These are phyloP conservation scores for Diachasmimorpha longicaudata DNA, from an alignment of 1,140 invertebrate species.

Conservation along the genomic window DNA sequence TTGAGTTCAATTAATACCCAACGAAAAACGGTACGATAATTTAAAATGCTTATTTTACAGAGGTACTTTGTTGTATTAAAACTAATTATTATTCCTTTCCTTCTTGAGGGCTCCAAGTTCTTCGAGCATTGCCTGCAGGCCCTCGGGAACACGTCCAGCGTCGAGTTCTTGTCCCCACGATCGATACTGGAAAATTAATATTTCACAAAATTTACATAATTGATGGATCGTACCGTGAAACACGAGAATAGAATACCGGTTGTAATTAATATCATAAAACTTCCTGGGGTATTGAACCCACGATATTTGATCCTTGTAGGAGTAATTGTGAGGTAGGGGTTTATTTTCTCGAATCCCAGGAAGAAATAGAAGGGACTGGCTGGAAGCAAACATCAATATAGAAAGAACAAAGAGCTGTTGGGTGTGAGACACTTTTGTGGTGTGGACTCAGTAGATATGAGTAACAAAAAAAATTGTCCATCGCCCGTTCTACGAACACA, in stretches of 20 bases:
- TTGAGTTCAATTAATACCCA: background rate
- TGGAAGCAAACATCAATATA: background rate
- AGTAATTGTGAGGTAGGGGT: background rate
- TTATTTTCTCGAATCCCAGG: background rate
- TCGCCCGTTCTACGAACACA: background rate
- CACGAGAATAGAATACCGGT: background rate
- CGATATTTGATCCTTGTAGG: background rate
- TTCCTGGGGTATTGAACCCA: background rate
- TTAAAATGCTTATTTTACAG: background rate
- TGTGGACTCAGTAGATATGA: background rate
- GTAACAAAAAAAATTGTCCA: background rate
- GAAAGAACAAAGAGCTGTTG: background rate
- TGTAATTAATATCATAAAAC: background rate
- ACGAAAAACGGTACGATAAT: background rate
- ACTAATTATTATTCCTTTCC: constrained; percentile 55
- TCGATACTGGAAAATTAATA: constrained; percentile 72
- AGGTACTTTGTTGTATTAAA: background rate
- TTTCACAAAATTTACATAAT: background rate
- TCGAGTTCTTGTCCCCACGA: constrained; percentile 81
- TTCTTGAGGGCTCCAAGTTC: constrained; percentile 71
- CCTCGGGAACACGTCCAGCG: constrained; percentile 78
- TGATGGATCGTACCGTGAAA: too few species aligned
- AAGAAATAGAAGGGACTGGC: background rate
- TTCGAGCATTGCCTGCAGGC: constrained; percentile 75
- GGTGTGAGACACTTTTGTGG: background rate